Evolutionary conservation across 1,140 invertebrate genomes (phyloP), one percentile per base, ranked within the genome.

Genomic region (Lucilia sericata): DNA sequence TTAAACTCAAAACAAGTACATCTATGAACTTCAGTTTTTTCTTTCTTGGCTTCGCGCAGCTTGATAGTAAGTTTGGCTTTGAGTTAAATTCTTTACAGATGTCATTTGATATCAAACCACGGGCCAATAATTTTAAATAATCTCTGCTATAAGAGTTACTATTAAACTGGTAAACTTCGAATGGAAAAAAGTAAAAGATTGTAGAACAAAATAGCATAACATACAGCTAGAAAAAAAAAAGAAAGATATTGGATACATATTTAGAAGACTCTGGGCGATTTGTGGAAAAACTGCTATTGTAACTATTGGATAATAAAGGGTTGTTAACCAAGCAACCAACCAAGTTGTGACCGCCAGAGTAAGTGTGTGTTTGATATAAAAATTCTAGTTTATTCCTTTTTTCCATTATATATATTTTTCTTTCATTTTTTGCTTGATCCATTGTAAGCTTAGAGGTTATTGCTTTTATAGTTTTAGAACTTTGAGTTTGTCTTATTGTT

Each of bases 91-190:
- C 65, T 21, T 70, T 70, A 70, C 65, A 70, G 19, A 70, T 70
- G 65, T 70, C 65, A 70, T 70, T 70, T 70, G 65, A 70, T 70
- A 70, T 70, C 19, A 19, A 70, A 21, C 65, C 65, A 25, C 65
- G n/a, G 65, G n/a, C 65, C n/a, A 70, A 70, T 70, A 70, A 70
- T 19, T 21, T 70, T 70, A 70, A 70, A 60, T n/a, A n/a, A 17
- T n/a, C 55, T 60, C n/a, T 60, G 14, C 14, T 60, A 60, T 7
- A n/a, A 60, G 55, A 17, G 14, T 60, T 2, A 2, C 55, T 60
- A 60, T 60, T 60, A 60, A 60, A 60, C 55, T 60, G 14, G 55
- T 7, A 60, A 30, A 60, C 5, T 60, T 60, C n/a, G n/a, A n/a
- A 12, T 60, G 55, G 7, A 17, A 2, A 14, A 17, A 14, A 60